A percentile compares a stretch with the other conserved stretches of the same genome.
phyloP scores from a whole-genome alignment of 2,888 invertebrate genomes.

The Harmothoe impar region DNA sequence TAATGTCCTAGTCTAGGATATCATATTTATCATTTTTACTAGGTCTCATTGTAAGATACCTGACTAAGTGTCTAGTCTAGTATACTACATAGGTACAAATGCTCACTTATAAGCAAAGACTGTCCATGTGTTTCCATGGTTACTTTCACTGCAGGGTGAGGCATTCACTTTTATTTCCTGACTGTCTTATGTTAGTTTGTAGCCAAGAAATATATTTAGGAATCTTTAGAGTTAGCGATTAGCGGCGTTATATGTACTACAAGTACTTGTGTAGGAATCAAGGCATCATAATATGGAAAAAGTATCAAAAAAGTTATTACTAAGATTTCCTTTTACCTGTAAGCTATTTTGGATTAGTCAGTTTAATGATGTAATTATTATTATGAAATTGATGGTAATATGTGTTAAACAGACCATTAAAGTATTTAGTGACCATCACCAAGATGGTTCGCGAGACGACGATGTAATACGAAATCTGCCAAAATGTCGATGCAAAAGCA shows the following conservation, averaged over 20 bases:
- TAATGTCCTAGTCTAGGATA: slow-evolving; percentile 3
- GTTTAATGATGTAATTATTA: neutral
- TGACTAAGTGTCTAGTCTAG: slow-evolving; percentile 4
- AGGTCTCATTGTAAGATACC: slow-evolving; percentile 49
- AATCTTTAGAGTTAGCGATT: neutral
- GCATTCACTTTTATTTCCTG: neutral
- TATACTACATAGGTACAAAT: slow-evolving; percentile 40
- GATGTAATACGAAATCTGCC: neutral
- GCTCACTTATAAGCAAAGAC: slow-evolving; percentile 14
- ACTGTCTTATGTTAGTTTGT: slow-evolving; percentile 25
- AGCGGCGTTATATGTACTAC: neutral
- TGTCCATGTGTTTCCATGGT: slow-evolving; percentile 27
- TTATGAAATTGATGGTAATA: neutral
- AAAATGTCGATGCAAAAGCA: slow-evolving; percentile 49
- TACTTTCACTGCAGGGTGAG: neutral
- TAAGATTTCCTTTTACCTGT: neutral
- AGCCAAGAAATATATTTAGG: slow-evolving; percentile 19
- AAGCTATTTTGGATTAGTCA: neutral
- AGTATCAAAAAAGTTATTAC: neutral
- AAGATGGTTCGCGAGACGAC: neutral
- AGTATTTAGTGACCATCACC: neutral
- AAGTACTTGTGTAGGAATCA: slow-evolving; percentile 24
- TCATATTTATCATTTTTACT: slow-evolving; percentile 49
- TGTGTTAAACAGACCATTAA: neutral
- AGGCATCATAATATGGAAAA: neutral